These are phyloP conservation scores for Boleophthalmus pectinirostris DNA, from an alignment of 2,113 vertebrate species.

Conservation along the genomic window DNA sequence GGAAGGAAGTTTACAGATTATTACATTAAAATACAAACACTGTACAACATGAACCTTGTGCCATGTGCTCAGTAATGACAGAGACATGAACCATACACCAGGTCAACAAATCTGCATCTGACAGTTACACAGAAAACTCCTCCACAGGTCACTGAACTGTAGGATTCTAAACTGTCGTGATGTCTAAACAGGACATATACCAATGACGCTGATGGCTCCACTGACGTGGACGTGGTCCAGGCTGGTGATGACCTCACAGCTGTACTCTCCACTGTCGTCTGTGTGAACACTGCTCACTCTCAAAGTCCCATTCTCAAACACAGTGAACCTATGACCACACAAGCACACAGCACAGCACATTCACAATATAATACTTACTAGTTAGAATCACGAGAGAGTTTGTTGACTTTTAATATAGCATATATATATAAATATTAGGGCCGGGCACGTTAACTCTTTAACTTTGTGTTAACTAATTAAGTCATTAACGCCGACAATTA, in stretches of 20 bases:
- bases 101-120: too few species aligned
- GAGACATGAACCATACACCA: too few species aligned
- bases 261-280: constrained; percentile 75
- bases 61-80: too few species aligned
- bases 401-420: too few species aligned
- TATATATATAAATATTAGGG: too few species aligned
- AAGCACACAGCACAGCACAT: neutral
- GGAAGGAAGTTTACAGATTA: constrained; percentile 9
- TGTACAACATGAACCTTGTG: neutral
- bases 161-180: too few species aligned
- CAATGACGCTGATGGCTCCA: constrained; percentile 81
- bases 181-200: constrained; percentile 40
- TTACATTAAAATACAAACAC: neutral
- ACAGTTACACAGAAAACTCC: too few species aligned
- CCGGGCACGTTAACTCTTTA: too few species aligned
- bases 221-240: constrained; percentile 73
- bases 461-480: too few species aligned
- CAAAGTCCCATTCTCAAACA: constrained; percentile 68
- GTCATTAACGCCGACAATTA: too few species aligned
- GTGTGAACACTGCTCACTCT: constrained; percentile 73
- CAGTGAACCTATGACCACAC: constrained; percentile 68
- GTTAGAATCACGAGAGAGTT: too few species aligned
- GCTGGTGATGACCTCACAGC: constrained; percentile 78
- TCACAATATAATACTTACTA: neutral
- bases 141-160: too few species aligned